A percentile compares a stretch with the other conserved stretches of the same genome.
phyloP scores from a whole-genome alignment of 2,797 vertebrate genomes.

The Megalops cyprinoides region DNA sequence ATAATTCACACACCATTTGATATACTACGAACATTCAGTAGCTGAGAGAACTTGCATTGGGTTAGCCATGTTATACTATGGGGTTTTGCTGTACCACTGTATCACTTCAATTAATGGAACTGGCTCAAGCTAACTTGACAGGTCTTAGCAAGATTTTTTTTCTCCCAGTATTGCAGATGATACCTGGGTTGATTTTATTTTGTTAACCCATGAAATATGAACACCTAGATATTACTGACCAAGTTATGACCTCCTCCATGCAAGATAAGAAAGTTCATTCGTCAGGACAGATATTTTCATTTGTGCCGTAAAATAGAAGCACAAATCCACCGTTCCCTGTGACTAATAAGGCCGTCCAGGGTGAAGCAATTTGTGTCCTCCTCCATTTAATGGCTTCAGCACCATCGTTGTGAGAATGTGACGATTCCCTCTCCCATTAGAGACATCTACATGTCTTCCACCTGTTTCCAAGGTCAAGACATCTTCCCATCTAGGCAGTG shows the following conservation, averaged over 20 bases:
- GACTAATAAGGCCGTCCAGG: conserved; percentile 76
- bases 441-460: conserved; percentile 76
- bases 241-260: conserved; percentile 69
- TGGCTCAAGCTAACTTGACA: background rate
- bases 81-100: too few relatives aligned
- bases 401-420: conserved; percentile 69
- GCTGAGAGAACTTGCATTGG: background rate
- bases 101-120: background rate
- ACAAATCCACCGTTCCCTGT: conserved; percentile 69
- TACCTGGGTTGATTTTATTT: background rate
- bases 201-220: conserved; percentile 70
- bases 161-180: background rate
- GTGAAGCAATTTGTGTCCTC: conserved; percentile 75
- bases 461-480: conserved; percentile 76
- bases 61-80: background rate
- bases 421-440: conserved; percentile 73
- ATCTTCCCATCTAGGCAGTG: conserved; percentile 69
- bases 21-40: background rate
- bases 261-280: conserved; percentile 70
- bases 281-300: conserved; percentile 76
- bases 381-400: conserved; percentile 67
- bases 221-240: conserved; percentile 67
- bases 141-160: background rate
- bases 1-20: background rate
- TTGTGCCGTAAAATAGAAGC: conserved; percentile 77